Conservation (phyloP, 2,888 invertebrate species). For the Meteorus colon region DNA sequence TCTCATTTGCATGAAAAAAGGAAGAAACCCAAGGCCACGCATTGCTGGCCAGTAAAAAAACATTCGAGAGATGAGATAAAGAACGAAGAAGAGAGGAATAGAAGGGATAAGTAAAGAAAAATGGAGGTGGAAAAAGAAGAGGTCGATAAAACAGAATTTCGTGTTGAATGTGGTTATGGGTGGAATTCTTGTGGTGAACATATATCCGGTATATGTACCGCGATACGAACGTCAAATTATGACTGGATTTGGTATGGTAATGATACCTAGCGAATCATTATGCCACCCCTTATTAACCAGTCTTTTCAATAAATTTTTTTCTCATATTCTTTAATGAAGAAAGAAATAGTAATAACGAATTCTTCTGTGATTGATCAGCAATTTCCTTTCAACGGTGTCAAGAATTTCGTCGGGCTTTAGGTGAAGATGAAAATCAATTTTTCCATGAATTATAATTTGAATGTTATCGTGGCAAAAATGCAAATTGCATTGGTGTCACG, state of each 20-base stretch:
- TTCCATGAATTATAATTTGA: constrained; percentile 10
- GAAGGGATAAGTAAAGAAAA: background rate
- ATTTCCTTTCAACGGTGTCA: background rate
- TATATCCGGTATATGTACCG: background rate
- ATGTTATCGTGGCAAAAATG: constrained; percentile 23
- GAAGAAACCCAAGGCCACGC: constrained; percentile 30
- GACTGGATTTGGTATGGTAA: background rate
- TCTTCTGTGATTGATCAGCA: background rate
- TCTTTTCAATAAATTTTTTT: background rate
- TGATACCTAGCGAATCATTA: background rate
- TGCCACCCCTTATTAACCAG: background rate
- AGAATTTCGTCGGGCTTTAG: too few species aligned
- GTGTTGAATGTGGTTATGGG: background rate
- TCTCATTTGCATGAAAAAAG: constrained; percentile 44
- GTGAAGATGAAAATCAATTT: background rate
- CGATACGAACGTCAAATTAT: background rate
- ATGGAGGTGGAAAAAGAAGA: background rate
- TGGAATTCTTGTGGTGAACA: background rate
- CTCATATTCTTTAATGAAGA: background rate
- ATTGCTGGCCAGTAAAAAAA: constrained; percentile 29
- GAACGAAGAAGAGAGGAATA: constrained; percentile 8
- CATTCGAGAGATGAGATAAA: constrained; percentile 13
- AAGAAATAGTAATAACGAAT: background rate
- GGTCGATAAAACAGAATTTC: constrained; percentile 41
- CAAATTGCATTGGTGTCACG: constrained; percentile 39